phyloP scores from a whole-genome alignment of 2,113 vertebrate species.

The Tragelaphus buxtoni region DNA sequence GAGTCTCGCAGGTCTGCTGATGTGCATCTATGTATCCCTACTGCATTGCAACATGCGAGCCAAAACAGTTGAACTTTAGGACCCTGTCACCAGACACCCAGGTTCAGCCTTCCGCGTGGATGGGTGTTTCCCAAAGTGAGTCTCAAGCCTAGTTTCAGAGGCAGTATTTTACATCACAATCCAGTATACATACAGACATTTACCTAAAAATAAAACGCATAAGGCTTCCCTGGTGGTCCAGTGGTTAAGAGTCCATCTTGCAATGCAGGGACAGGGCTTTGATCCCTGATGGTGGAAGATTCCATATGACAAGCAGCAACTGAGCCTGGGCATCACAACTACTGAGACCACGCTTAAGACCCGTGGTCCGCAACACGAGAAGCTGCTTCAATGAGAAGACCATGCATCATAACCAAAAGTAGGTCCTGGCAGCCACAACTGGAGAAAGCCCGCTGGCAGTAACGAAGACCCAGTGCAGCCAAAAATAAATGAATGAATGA shows the following conservation, averaged over 20 bases:
- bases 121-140: not conserved
- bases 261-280: not conserved
- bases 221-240: not conserved
- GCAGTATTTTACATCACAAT: not conserved
- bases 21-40: no score
- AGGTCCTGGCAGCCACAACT: not conserved
- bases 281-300: not conserved
- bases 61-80: not conserved
- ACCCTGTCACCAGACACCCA: not conserved
- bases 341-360: not conserved
- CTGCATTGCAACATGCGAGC: not conserved
- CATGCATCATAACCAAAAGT: not conserved
- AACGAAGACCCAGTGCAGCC: not conserved
- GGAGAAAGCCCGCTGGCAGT: not conserved
- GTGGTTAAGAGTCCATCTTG: not conserved
- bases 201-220: not conserved
- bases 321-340: not conserved
- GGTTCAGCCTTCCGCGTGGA: not conserved
- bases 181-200: not conserved
- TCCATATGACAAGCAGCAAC: not conserved
- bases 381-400: not conserved
- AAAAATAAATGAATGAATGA: not conserved
- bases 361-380: fast-evolving
- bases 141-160: not conserved
- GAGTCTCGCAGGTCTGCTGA: not conserved